Evolutionary conservation across 2,113 vertebrate genomes (phyloP).

Genomic region (Misgurnus mizolepis): DNA sequence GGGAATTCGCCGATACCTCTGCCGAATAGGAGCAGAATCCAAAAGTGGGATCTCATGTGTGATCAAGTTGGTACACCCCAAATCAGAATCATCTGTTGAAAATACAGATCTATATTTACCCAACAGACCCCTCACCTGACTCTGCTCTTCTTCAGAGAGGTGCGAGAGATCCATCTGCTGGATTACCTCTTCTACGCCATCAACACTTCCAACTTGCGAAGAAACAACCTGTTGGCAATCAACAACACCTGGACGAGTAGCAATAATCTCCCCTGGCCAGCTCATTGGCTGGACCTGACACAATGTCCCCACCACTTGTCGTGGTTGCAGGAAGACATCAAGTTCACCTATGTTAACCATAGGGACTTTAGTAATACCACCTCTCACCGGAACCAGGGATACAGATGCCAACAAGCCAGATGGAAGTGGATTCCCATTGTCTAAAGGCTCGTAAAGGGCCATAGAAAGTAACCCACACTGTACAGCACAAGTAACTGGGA

Average conservation of each 20-base stretch:
- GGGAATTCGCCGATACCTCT: background rate
- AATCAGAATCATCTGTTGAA: background rate
- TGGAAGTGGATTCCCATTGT: background rate
- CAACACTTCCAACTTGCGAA: background rate
- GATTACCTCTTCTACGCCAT: too few relatives aligned
- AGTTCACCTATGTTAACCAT: background rate
- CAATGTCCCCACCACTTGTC: background rate
- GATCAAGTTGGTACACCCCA: background rate
- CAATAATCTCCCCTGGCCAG: background rate
- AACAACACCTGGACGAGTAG: background rate
- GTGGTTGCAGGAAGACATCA: slow-evolving; percentile 1
- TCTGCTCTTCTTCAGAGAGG: background rate
- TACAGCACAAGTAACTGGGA: background rate
- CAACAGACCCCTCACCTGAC: background rate
- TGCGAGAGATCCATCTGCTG: too few relatives aligned
- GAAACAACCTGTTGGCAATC: background rate
- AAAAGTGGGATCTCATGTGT: background rate
- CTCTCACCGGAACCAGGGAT: background rate
- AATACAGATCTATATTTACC: background rate
- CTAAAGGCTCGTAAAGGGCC: background rate
- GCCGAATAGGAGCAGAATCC: too few relatives aligned
- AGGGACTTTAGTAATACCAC: background rate
- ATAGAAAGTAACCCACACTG: background rate
- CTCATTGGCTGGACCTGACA: background rate
- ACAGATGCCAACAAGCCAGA: background rate